Evolutionary conservation across 2,888 invertebrate species (phyloP).

Genomic region (Cactoblastis cactorum): DNA sequence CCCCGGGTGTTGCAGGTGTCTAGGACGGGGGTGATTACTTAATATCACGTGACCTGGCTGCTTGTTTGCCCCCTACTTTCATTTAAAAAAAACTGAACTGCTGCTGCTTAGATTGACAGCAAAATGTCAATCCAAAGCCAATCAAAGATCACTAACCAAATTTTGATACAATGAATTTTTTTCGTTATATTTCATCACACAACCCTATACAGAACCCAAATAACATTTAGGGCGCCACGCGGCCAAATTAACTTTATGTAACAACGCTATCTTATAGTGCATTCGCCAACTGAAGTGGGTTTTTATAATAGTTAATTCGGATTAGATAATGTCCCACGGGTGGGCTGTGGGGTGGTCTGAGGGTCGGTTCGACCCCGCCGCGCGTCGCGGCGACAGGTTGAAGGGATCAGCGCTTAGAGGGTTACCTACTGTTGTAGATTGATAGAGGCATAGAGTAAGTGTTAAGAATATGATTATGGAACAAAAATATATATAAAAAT

Average conservation of each 20-base stretch:
- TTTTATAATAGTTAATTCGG: conserved; percentile 73
- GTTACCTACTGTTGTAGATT: conserved; percentile 27
- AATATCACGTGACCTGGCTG: no score
- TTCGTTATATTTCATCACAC: background rate
- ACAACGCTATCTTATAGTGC: conserved; percentile 62
- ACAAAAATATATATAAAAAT: no score
- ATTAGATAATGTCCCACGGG: conserved; percentile 74
- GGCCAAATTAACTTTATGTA: conserved; percentile 73
- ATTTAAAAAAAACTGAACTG: no score
- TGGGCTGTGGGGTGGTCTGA: conserved; percentile 35
- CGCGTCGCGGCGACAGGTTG: conserved; percentile 5
- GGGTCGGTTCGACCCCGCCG: background rate
- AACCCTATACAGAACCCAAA: background rate
- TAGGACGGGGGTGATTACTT: no score
- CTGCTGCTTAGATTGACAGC: no score
- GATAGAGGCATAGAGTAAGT: conserved; percentile 13
- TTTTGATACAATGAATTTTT: no score
- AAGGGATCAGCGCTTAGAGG: conserved; percentile 10
- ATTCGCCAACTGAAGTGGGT: conserved; percentile 54
- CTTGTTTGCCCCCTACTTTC: no score
- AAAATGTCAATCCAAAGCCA: no score
- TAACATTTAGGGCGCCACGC: conserved; percentile 45
- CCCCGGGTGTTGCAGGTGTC: no score
- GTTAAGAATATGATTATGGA: background rate
- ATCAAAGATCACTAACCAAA: no score